These are phyloP conservation scores for Lottia scabra DNA, from an alignment of 2,888 invertebrate genomes.

Conservation along the genomic window DNA sequence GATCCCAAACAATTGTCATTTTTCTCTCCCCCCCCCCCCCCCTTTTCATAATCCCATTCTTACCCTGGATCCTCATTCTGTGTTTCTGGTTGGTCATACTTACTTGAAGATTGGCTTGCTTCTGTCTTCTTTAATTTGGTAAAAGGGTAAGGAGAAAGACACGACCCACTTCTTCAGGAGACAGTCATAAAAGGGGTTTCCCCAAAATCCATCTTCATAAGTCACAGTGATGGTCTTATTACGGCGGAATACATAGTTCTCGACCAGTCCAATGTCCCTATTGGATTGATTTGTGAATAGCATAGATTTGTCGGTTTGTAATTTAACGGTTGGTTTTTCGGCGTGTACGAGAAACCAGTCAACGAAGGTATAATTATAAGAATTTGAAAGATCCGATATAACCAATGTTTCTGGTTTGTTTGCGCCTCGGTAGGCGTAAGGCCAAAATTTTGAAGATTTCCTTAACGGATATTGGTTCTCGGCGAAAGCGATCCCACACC, in stretches of 20 bases:
- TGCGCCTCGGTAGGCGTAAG: constrained; percentile 39
- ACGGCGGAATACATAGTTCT: constrained; percentile 20
- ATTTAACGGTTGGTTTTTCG: constrained; percentile 11
- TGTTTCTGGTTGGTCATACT: constrained; percentile 23
- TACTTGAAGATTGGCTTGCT: constrained; percentile 42
- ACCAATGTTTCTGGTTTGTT: constrained; percentile 23
- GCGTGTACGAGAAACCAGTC: constrained; percentile 29
- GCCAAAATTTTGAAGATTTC: constrained; percentile 37
- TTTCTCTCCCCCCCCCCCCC: too few relatives aligned
- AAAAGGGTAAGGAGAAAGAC: constrained; percentile 51
- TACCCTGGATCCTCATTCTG: too few relatives aligned
- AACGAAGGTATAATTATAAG: constrained; percentile 27
- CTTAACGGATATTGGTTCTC: constrained; percentile 28
- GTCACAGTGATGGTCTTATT: constrained; percentile 25
- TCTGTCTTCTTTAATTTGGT: constrained; percentile 24
- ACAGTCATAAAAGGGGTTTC: constrained; percentile 51
- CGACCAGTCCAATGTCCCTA: constrained; percentile 23
- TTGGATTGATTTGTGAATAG: constrained; percentile 22
- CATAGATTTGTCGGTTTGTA: constrained; percentile 12
- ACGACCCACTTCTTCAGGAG: constrained; percentile 45
- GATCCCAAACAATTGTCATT: too few relatives aligned
- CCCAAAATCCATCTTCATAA: constrained; percentile 43
- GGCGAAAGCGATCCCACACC: constrained; percentile 52
- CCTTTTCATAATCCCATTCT: too few relatives aligned
- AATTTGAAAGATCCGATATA: constrained; percentile 29